These are phyloP conservation scores for Caprella mutica DNA, from an alignment of 2,888 invertebrate species.

Conservation along the genomic window DNA sequence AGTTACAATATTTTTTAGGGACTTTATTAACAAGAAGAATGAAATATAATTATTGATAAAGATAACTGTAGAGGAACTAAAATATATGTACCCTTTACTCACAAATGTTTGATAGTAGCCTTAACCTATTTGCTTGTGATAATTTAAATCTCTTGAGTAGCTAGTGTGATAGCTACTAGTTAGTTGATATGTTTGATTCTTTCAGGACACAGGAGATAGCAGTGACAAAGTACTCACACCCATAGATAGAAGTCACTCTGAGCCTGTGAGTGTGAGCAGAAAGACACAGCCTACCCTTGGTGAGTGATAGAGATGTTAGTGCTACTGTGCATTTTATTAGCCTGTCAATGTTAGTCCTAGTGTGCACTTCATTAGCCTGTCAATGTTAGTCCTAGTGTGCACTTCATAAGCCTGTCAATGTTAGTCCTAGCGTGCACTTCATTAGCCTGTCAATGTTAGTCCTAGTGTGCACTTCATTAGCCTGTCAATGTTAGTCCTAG, in stretches of 20 bases:
- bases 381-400: neutral
- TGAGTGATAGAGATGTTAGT: neutral
- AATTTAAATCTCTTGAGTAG: neutral
- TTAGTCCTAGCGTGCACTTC: neutral
- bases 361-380: too few relatives aligned
- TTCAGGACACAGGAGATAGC: too few relatives aligned
- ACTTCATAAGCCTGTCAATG: neutral
- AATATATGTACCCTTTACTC: conserved; percentile 7
- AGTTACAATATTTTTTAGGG: neutral
- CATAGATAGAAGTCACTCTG: neutral
- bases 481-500: too few relatives aligned
- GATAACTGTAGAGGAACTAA: conserved; percentile 3
- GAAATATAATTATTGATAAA: conserved; percentile 8
- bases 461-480: too few relatives aligned
- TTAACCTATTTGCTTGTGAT: conserved; percentile 1
- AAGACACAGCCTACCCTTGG: neutral
- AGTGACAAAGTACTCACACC: too few relatives aligned
- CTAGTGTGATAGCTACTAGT: too few relatives aligned
- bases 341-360: too few relatives aligned
- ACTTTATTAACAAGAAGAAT: conserved; percentile 2
- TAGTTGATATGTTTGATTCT: too few relatives aligned
- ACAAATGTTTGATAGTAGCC: neutral
- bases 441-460: neutral
- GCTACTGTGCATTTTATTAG: too few relatives aligned
- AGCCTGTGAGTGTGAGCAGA: neutral